These are phyloP conservation scores for Pelvicachromis taeniatus DNA, from an alignment of 2,113 vertebrate species.

Conservation along the genomic window DNA sequence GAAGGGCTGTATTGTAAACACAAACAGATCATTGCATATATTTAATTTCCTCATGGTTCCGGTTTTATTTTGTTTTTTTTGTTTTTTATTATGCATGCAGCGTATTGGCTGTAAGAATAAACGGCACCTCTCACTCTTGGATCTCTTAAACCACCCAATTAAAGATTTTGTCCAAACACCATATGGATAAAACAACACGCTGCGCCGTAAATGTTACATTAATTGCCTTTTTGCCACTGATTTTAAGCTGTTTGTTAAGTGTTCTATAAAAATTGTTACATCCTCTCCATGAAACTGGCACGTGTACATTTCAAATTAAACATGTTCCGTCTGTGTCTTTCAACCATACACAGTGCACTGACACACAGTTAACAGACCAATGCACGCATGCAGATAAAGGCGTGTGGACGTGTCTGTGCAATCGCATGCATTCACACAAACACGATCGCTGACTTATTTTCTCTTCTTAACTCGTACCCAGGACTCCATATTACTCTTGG, in stretches of 20 bases:
- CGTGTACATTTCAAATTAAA: conserved; percentile 25
- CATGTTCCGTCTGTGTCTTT: not conserved
- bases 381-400: not conserved
- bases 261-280: conserved; percentile 38
- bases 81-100: not conserved
- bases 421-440: conserved; percentile 3
- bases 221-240: conserved; percentile 26
- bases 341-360: not conserved
- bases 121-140: conserved; percentile 6
- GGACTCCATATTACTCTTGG: conserved; percentile 4
- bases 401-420: not conserved
- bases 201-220: not conserved
- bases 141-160: conserved; percentile 31
- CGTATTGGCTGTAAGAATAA: not conserved
- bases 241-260: conserved; percentile 40
- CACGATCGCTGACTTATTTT: conserved; percentile 2
- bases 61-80: not conserved
- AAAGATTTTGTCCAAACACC: conserved; percentile 15
- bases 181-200: not conserved
- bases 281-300: not conserved
- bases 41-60: not conserved
- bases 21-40: conserved; percentile 1
- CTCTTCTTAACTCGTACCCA: not conserved
- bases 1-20: conserved; percentile 27
- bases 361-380: not conserved